Conservation (phyloP, 2,888 invertebrate species). For the Aphodius granarius region DNA sequence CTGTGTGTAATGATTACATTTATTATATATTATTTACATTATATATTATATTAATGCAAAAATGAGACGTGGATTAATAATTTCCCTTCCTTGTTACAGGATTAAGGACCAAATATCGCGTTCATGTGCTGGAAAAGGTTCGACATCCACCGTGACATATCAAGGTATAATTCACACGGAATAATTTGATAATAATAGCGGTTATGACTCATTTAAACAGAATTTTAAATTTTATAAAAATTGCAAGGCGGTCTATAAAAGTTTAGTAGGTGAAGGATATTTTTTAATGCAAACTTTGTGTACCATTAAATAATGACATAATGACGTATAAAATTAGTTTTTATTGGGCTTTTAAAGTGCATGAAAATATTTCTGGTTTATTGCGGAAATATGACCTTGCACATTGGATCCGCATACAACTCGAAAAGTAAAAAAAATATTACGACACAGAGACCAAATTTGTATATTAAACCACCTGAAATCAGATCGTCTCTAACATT, state of each 20-base stretch:
- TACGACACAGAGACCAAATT: too few relatives aligned
- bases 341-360: neutral
- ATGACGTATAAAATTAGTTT: neutral
- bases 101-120: conserved; percentile 47
- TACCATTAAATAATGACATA: neutral
- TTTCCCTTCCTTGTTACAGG: conserved; percentile 48
- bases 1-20: neutral
- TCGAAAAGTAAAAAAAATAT: too few relatives aligned
- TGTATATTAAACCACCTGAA: too few relatives aligned
- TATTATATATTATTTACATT: neutral
- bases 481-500: too few relatives aligned
- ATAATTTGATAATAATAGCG: neutral
- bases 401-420: neutral
- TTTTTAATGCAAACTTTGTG: neutral
- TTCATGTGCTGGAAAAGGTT: conserved; percentile 64
- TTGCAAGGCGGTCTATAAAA: neutral
- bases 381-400: neutral
- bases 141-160: conserved; percentile 68
- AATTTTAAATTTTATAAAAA: neutral
- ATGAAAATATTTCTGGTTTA: neutral
- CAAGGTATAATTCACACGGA: conserved; percentile 56
- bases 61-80: neutral
- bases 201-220: neutral
- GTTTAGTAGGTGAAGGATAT: neutral
- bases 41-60: neutral